Evolutionary conservation across 2,797 vertebrate genomes (phyloP), one percentile per base, ranked within the genome.

Genomic region (Lepidocolaptes lacrymiger): DNA sequence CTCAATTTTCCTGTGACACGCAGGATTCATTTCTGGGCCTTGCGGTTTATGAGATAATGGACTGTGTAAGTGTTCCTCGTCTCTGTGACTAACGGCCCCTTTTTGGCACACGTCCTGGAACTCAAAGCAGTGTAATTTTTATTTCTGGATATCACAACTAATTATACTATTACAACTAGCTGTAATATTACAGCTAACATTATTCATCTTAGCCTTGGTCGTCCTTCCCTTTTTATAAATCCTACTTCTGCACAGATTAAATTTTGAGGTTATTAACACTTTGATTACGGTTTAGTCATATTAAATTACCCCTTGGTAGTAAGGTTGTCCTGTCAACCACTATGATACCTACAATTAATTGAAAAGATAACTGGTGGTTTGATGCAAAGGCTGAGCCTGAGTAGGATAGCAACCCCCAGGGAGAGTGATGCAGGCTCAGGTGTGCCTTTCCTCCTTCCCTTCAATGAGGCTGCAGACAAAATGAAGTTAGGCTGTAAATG

Each of bases 151-250:
- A 96, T 94, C 91, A 75, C 93, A 95, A 91, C 97, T 97, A 97
- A 97, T 97, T 97, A 96, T 92, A 91, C 93, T 82, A 94, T 97
- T 97, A 97, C 92, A 97, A 85, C 92, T 80, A 88, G 88, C 91
- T 93, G 80, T 95, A 95, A 94, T 82, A 67, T 88, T 96, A 95
- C 89, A 96, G 78, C 91, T 93, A 97, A 93, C 89, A 91, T 96
- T 95, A 96, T 95, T 97, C 96, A 94, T 95, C 48, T 91, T 90
- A 79, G 92, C 79, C 90, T 92, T 80, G 76, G 75, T 94, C 5
- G 32, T 88, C 41, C 85, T 96, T 82, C 95, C 83, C 78, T 54
- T 93, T 95, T 93, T 93, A 94, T 91, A 97, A 95, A 96, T 92
- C 83, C 91, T 94, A 5, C 85, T 90, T 49, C 85, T 86, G 71